Percentiles rank a stretch among this genome's conserved stretches.
Conservation (phyloP, 2,113 vertebrate species). For the Stictonetta naevosa region DNA sequence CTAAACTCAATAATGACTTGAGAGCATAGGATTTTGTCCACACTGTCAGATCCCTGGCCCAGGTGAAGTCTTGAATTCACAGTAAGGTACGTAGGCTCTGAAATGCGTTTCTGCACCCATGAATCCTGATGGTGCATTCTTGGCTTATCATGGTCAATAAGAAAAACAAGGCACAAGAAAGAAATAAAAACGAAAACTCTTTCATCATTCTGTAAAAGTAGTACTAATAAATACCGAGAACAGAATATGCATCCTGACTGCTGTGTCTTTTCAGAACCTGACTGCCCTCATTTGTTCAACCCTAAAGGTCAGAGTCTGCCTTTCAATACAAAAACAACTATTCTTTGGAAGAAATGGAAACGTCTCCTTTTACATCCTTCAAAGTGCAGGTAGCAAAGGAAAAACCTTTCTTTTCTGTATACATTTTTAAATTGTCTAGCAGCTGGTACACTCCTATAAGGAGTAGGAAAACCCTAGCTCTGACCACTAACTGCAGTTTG, state of each 20-base stretch:
- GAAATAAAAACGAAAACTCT: neutral
- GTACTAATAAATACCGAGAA: neutral
- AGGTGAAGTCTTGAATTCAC: neutral
- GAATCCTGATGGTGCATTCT: rapidly evolving
- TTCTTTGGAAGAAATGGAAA: neutral
- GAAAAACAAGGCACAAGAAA: neutral
- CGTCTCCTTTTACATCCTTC: neutral
- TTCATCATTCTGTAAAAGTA: neutral
- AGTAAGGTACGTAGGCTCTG: rapidly evolving
- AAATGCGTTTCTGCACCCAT: neutral
- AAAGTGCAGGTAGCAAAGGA: neutral
- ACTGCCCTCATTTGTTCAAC: neutral
- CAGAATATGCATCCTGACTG: neutral
- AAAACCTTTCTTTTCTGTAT: neutral
- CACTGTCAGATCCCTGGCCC: neutral
- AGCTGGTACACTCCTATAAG: neutral
- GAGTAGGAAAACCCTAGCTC: neutral
- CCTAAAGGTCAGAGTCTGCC: neutral
- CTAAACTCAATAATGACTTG: neutral
- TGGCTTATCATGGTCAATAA: rapidly evolving
- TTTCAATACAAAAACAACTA: neutral
- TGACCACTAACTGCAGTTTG: neutral
- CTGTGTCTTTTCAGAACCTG: neutral
- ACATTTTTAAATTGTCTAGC: neutral
- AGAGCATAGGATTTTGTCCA: neutral